Base-by-base conservation (phyloP, 2,113 vertebrate species). In the Pollimyrus isidori region DNA sequence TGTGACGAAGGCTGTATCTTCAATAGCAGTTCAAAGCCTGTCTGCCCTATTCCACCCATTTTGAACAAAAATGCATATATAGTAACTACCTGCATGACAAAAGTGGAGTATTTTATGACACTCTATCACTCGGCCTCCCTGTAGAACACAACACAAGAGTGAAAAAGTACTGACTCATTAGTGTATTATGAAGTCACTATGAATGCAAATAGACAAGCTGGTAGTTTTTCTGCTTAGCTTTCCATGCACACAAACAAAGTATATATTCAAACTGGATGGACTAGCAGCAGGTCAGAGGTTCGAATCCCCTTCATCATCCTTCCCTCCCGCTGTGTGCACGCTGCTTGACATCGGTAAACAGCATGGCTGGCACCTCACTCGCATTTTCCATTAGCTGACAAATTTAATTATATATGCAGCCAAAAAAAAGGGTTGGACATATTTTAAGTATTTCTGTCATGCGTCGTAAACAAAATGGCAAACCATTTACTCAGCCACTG, bases 391-490 rank as follows among this genome's bases (percentile, higher is more conserved):
- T 89, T 84, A 80, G 19, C 80, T 10, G 6, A 53, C 48, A 82
- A 30, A 82, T 42, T 52, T 52, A 76, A 52, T 52, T 35, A 82
- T 73, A 13, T 50, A 83, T 39, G 39, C 0, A 4, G 35, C 48
- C 26, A 80, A 35, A 88, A 39, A 50, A 7, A 82, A 11, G 9
- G 17, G 26, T 42, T 39, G 52, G 35, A 87, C 26, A 87, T 19
- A 30, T 30, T 86, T 86, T n/a, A 50, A 52, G 85, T 52, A 86
- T 62, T 39, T 15, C 30, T 82, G 88, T 26, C 35, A 23, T 39
- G 42, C 73, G 56, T 89, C 26, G 56, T 89, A 89, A 89, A 53
- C 69, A 82, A 80, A 35, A 82, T 50, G 21, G 48, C 35, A 80
- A 52, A 15, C 17, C 48, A 69, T 69, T 52, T 76, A 52, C 48